A percentile compares a stretch with the other conserved stretches of the same genome.
These are phyloP conservation scores for Brachypteracias leptosomus DNA, from an alignment of 2,113 vertebrate species.

Conservation along the genomic window DNA sequence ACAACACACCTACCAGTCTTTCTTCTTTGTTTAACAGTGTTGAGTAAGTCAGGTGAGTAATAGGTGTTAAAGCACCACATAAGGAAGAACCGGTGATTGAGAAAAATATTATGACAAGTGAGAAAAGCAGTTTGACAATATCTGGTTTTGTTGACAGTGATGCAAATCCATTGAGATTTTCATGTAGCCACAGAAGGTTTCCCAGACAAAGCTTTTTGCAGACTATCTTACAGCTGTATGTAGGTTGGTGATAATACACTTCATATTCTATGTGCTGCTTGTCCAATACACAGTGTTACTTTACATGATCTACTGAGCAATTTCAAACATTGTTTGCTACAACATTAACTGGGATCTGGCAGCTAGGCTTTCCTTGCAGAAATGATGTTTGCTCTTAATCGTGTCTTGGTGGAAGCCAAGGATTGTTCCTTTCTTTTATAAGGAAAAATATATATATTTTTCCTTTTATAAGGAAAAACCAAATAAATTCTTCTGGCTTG, in stretches of 20 bases:
- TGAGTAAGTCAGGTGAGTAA: neutral
- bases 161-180: neutral
- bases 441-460: too few species aligned
- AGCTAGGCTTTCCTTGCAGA: conserved; percentile 13
- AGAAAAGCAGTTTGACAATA: neutral
- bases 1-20: neutral
- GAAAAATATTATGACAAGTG: neutral
- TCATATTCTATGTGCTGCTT: neutral
- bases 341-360: neutral
- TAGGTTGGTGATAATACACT: neutral
- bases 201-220: neutral
- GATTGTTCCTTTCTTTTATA: neutral
- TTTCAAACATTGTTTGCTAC: neutral
- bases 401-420: neutral
- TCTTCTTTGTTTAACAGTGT: neutral
- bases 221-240: neutral
- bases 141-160: neutral
- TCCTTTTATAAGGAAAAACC: neutral
- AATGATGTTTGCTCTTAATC: neutral
- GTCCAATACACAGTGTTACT: neutral
- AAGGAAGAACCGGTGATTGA: neutral
- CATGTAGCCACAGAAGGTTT: neutral
- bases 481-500: neutral
- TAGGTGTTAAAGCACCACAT: neutral
- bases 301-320: neutral